These are phyloP conservation scores for Drosophila nr. medialis DNA, from an alignment of 2,888 invertebrate species.

Conservation along the genomic window DNA sequence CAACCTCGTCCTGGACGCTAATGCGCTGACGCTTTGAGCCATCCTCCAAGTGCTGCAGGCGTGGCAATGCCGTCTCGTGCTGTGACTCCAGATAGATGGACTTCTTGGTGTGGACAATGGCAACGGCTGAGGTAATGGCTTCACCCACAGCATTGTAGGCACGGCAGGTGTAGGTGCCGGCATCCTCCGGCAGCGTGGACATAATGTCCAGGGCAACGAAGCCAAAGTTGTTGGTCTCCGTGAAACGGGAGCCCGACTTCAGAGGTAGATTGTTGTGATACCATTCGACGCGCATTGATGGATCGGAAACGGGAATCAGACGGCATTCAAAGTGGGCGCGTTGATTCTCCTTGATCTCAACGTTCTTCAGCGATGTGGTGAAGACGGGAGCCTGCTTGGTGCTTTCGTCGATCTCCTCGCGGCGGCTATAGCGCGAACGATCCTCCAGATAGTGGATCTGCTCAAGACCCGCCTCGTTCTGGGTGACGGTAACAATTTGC, in stretches of 20 bases:
- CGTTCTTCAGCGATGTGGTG: conserved; percentile 95
- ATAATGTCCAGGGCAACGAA: conserved; percentile 98
- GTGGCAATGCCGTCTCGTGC: conserved; percentile 93
- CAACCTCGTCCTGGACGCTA: conserved; percentile 90
- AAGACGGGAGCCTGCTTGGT: conserved; percentile 97
- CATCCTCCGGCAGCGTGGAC: conserved; percentile 97
- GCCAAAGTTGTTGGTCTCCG: conserved; percentile 98
- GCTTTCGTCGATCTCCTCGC: conserved; percentile 91
- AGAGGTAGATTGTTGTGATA: conserved; percentile 95
- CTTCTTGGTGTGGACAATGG: conserved; percentile 92
- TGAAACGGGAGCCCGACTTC: conserved; percentile 97
- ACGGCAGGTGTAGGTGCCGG: conserved; percentile 97
- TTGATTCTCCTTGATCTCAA: conserved; percentile 97
- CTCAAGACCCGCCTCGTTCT: conserved; percentile 94
- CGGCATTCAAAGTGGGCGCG: conserved; percentile 97
- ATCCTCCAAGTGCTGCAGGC: conserved; percentile 93
- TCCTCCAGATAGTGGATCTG: conserved; percentile 96
- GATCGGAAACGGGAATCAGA: conserved; percentile 96
- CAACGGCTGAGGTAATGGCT: conserved; percentile 95
- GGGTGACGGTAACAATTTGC: conserved; percentile 93
- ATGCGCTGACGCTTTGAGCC: conserved; percentile 90
- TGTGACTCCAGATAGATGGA: conserved; percentile 95
- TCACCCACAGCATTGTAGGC: conserved; percentile 96
- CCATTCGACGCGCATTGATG: conserved; percentile 97
- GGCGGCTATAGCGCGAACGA: conserved; percentile 90